Evolutionary conservation across 2,797 vertebrate genomes (phyloP).

Genomic region (Babyrousa celebensis): DNA sequence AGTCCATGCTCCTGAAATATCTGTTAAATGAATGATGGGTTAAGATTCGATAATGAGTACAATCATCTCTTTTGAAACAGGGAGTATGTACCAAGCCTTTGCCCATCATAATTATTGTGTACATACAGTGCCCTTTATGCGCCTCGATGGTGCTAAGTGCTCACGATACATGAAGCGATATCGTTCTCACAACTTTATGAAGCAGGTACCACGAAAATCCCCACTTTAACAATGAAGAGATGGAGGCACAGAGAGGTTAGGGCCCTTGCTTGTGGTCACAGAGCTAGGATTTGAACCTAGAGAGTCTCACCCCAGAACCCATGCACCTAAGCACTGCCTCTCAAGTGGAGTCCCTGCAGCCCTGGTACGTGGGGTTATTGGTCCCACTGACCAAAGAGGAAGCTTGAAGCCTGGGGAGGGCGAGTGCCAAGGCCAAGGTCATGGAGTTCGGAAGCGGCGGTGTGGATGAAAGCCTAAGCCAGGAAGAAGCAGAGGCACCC

Average conservation of each 20-base stretch:
- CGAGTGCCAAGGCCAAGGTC: background rate
- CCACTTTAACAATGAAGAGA: background rate
- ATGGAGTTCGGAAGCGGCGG: background rate
- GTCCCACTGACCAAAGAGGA: background rate
- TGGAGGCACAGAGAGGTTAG: background rate
- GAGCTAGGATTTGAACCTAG: background rate
- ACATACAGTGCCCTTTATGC: accelerated
- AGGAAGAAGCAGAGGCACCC: background rate
- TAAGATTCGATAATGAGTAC: background rate
- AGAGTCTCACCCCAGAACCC: background rate
- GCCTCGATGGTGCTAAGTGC: background rate
- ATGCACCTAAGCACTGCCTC: accelerated
- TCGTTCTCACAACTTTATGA: background rate
- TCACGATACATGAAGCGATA: background rate
- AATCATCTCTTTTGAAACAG: background rate
- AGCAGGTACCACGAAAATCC: background rate
- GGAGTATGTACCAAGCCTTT: background rate
- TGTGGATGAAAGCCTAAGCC: background rate
- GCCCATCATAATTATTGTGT: no score
- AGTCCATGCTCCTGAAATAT: background rate
- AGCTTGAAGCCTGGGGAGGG: background rate
- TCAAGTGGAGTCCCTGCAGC: background rate
- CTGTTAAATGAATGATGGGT: background rate
- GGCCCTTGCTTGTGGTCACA: background rate
- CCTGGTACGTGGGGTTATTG: background rate